A percentile compares a stretch with the other conserved stretches of the same genome.
Evolutionary conservation across 1,140 invertebrate species (phyloP).

Genomic region (Tenebrio molitor): DNA sequence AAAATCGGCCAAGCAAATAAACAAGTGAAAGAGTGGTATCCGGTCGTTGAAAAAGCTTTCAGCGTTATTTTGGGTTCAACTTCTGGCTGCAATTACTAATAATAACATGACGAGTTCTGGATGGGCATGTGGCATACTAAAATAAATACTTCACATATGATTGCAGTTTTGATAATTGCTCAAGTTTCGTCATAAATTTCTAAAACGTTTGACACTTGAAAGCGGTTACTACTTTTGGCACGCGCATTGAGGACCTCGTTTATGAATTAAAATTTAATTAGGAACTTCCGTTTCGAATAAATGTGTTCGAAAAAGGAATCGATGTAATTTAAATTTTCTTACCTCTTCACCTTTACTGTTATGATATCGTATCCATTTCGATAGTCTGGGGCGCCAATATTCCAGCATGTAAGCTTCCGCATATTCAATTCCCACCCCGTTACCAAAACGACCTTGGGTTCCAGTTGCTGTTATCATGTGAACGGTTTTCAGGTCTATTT

Average conservation of each 20-base stretch:
- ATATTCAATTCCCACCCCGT: slow-evolving; percentile 86
- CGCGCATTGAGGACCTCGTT: slow-evolving; percentile 12
- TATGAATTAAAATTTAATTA: slow-evolving; percentile 32
- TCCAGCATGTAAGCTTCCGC: slow-evolving; percentile 84
- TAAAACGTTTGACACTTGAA: slow-evolving; percentile 46
- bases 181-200: slow-evolving; percentile 43
- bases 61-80: slow-evolving; percentile 41
- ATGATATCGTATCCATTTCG: slow-evolving; percentile 81
- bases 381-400: slow-evolving; percentile 80
- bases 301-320: not conserved
- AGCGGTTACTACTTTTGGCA: slow-evolving; percentile 38
- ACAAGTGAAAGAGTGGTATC: slow-evolving; percentile 38
- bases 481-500: slow-evolving; percentile 80
- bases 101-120: slow-evolving; percentile 43
- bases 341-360: slow-evolving; percentile 80
- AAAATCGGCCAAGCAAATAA: slow-evolving; percentile 34
- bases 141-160: slow-evolving; percentile 51
- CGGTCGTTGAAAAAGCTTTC: slow-evolving; percentile 46
- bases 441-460: slow-evolving; percentile 89
- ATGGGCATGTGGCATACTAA: slow-evolving; percentile 52
- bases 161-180: slow-evolving; percentile 56
- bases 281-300: slow-evolving; percentile 13
- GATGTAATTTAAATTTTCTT: slow-evolving; percentile 48
- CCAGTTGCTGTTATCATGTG: slow-evolving; percentile 85
- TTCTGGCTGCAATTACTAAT: slow-evolving; percentile 46